Percentiles rank a stretch among this genome's conserved stretches.
Evolutionary conservation across 2,888 invertebrate genomes (phyloP).

Genomic region (Dynastes grantii): DNA sequence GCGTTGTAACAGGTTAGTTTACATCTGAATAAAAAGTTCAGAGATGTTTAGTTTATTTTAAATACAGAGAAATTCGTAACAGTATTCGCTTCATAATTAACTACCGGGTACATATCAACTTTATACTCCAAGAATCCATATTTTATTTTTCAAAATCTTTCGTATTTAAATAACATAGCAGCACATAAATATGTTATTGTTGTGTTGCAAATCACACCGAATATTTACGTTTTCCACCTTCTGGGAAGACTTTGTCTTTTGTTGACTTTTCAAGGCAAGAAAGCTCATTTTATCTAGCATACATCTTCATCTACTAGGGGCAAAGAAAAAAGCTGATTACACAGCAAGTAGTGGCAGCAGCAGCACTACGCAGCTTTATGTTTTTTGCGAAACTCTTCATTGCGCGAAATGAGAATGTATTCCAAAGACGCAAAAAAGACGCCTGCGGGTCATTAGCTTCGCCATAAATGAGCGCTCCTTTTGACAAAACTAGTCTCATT

Average conservation of each 20-base stretch:
- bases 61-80: too few relatives aligned
- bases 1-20: too few relatives aligned
- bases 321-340: neutral
- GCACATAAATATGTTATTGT: too few relatives aligned
- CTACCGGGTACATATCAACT: too few relatives aligned
- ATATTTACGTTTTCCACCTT: neutral
- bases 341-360: neutral
- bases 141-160: too few relatives aligned
- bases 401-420: constrained; percentile 7
- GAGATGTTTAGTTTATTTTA: too few relatives aligned
- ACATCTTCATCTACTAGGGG: neutral
- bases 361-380: neutral
- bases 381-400: neutral
- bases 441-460: constrained; percentile 27
- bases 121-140: too few relatives aligned
- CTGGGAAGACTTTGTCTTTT: neutral
- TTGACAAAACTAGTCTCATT: constrained; percentile 33
- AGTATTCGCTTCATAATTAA: too few relatives aligned
- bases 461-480: constrained; percentile 25
- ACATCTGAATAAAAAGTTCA: too few relatives aligned
- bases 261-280: neutral
- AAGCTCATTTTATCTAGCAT: neutral
- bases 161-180: too few relatives aligned
- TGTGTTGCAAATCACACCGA: neutral
- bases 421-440: constrained; percentile 11